A percentile compares a stretch with the other conserved stretches of the same genome.
Evolutionary conservation across 2,888 invertebrate genomes (phyloP).

Genomic region (Philonicus albiceps): DNA sequence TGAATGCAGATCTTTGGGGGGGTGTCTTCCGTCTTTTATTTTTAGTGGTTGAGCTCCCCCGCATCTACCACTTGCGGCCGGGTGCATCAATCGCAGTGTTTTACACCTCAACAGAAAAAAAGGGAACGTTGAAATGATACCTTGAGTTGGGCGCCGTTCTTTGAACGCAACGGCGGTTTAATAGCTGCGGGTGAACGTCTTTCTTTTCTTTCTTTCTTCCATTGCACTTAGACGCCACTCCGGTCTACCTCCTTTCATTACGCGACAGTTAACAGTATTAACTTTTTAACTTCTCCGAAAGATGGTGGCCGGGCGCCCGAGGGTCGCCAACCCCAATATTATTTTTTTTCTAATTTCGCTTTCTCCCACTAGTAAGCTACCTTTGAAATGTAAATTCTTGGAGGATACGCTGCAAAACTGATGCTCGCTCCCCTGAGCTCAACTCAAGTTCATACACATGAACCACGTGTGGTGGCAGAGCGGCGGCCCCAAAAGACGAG

Average conservation of each 20-base stretch:
- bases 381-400: constrained; percentile 31
- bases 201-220: too few species aligned
- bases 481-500: not conserved
- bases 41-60: not conserved
- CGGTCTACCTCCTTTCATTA: not conserved
- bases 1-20: not conserved
- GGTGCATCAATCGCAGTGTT: constrained; percentile 4
- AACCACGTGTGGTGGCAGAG: not conserved
- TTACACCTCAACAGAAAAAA: constrained; percentile 9
- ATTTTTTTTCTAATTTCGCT: not conserved
- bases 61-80: not conserved
- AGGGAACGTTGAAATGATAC: not conserved
- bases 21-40: not conserved
- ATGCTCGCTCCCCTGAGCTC: not conserved
- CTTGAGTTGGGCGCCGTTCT: not conserved
- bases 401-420: constrained; percentile 12
- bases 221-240: not conserved
- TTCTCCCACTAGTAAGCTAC: not conserved
- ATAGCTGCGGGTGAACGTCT: not conserved
- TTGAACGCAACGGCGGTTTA: not conserved
- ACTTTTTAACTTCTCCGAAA: not conserved
- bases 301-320: not conserved
- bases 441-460: not conserved
- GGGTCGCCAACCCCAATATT: not conserved
- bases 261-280: constrained; percentile 17